Evolutionary conservation across 2,113 vertebrate species (phyloP).

Genomic region (Cervus canadensis): DNA sequence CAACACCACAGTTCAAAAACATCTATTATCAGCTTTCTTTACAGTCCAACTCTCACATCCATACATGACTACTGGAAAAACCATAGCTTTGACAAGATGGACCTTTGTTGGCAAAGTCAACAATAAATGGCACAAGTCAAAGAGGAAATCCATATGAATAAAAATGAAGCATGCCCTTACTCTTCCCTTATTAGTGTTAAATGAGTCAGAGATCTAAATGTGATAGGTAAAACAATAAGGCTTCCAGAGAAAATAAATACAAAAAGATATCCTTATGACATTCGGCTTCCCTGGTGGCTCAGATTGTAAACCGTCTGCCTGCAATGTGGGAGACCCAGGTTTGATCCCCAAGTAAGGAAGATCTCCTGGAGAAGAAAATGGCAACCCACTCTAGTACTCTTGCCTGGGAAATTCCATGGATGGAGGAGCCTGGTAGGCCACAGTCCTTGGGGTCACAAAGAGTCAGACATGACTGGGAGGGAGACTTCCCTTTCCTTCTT

Average conservation of each 20-base stretch:
- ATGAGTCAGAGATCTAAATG: neutral
- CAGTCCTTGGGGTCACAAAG: neutral
- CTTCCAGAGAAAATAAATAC: neutral
- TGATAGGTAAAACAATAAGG: neutral
- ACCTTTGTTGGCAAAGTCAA: neutral
- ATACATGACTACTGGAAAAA: neutral
- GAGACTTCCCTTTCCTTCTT: neutral
- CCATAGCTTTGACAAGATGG: neutral
- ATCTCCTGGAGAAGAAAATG: neutral
- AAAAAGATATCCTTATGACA: neutral
- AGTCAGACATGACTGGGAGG: neutral
- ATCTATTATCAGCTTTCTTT: neutral
- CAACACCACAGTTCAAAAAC: neutral
- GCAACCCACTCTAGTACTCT: neutral
- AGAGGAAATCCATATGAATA: neutral
- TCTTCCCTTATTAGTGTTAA: neutral
- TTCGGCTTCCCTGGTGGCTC: neutral
- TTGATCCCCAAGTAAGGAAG: accelerated
- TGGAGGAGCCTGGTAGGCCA: neutral
- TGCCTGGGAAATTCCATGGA: neutral
- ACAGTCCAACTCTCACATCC: neutral
- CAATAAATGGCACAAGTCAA: neutral
- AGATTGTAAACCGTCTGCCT: neutral
- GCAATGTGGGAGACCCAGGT: neutral
- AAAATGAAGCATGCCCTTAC: neutral